phyloP scores from a whole-genome alignment of 2,113 vertebrate genomes.

The Leiothrix lutea region DNA sequence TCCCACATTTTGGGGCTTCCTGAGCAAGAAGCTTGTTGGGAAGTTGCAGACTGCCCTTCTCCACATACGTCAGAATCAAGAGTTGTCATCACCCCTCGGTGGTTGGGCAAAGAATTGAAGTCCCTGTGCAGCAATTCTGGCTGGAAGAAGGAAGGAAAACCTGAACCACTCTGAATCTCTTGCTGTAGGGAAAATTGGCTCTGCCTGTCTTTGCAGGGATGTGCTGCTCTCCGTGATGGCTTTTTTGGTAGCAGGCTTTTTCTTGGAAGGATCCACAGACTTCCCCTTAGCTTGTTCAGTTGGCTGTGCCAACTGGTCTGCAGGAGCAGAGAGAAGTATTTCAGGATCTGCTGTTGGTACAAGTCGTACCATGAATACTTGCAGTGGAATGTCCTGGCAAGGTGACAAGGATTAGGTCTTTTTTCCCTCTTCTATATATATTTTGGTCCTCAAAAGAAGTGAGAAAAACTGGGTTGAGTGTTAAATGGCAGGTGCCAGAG shows the following conservation, averaged over 20 bases:
- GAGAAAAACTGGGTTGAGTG: not conserved
- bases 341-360: constrained; percentile 61
- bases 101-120: not conserved
- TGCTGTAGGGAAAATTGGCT: constrained; percentile 4
- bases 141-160: not conserved
- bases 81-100: not conserved
- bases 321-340: constrained; percentile 29
- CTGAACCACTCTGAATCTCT: not conserved
- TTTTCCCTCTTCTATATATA: not conserved
- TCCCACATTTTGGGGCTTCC: not conserved
- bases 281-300: constrained; percentile 17
- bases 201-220: not conserved
- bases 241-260: constrained; percentile 47
- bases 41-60: not conserved
- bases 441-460: constrained; percentile 2
- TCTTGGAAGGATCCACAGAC: constrained; percentile 53
- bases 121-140: not conserved
- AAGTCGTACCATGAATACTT: constrained; percentile 48
- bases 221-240: constrained; percentile 15
- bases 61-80: not conserved
- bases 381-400: constrained; percentile 59
- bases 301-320: constrained; percentile 51
- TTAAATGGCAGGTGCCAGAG: not conserved
- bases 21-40: not conserved
- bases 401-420: constrained; percentile 9